These are phyloP conservation scores for Saturnia pavonia DNA, from an alignment of 2,888 invertebrate species.

Conservation along the genomic window DNA sequence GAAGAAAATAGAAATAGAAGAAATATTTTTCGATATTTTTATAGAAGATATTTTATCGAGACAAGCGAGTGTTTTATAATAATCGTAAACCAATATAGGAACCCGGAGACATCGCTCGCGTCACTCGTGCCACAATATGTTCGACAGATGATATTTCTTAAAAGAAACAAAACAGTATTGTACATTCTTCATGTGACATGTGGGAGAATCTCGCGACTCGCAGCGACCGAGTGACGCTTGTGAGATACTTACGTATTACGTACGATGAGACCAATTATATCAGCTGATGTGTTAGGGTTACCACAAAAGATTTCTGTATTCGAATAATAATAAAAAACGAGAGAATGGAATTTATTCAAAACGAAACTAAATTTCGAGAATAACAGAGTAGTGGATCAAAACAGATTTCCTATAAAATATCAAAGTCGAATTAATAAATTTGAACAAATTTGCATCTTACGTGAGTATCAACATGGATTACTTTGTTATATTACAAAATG, in stretches of 20 bases:
- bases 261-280: slow-evolving; percentile 38
- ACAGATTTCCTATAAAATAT: neutral
- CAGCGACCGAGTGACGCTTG: slow-evolving; percentile 22
- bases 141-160: slow-evolving; percentile 51
- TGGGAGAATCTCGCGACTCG: slow-evolving; percentile 41
- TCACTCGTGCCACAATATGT: slow-evolving; percentile 38
- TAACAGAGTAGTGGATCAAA: neutral
- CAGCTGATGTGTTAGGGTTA: neutral
- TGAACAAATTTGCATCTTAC: neutral
- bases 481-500: neutral
- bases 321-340: neutral
- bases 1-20: neutral
- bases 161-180: slow-evolving; percentile 48
- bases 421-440: neutral
- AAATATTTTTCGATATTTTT: too few species aligned
- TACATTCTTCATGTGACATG: slow-evolving; percentile 50
- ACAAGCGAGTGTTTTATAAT: neutral
- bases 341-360: neutral
- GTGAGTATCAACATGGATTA: neutral
- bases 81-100: slow-evolving; percentile 6
- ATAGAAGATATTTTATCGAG: too few species aligned
- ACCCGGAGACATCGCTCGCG: neutral
- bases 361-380: neutral
- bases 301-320: neutral
- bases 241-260: too few species aligned